Percentiles rank a stretch among this genome's conserved stretches.
phyloP scores from a whole-genome alignment of 2,888 invertebrate species.

The Dasysyrphus albostriatus region DNA sequence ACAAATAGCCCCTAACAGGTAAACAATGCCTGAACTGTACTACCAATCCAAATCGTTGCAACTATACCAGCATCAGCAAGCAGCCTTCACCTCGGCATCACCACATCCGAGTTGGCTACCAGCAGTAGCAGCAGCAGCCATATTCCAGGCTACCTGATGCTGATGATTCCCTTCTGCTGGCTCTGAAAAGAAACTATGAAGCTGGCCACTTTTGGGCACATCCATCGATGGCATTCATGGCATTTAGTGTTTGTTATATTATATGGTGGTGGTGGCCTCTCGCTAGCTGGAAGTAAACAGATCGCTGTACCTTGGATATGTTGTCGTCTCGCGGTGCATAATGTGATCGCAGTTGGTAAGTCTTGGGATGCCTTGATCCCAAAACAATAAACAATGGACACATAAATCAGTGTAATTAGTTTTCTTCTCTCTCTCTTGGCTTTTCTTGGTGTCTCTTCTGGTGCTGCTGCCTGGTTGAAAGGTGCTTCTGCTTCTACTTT shows the following conservation, averaged over 20 bases:
- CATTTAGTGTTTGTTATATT: slow-evolving; percentile 45
- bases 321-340: slow-evolving; percentile 69
- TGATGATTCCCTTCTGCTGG: slow-evolving; percentile 65
- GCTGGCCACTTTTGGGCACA: slow-evolving; percentile 74
- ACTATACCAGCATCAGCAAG: slow-evolving; percentile 14
- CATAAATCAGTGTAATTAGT: slow-evolving; percentile 98
- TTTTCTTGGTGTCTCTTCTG: slow-evolving; percentile 77
- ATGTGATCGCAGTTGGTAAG: slow-evolving; percentile 66
- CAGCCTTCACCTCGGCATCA: slow-evolving; percentile 56
- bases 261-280: slow-evolving; percentile 33
- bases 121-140: slow-evolving; percentile 28
- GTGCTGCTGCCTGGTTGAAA: slow-evolving; percentile 34
- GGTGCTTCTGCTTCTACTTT: slow-evolving; percentile 43
- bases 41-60: slow-evolving; percentile 66
- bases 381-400: slow-evolving; percentile 95
- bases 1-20: slow-evolving; percentile 38
- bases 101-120: slow-evolving; percentile 30
- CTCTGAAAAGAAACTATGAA: slow-evolving; percentile 51
- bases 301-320: slow-evolving; percentile 59
- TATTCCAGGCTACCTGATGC: slow-evolving; percentile 55
- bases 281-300: slow-evolving; percentile 26
- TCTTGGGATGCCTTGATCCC: slow-evolving; percentile 72
- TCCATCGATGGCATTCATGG: slow-evolving; percentile 75
- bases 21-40: slow-evolving; percentile 66
- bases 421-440: slow-evolving; percentile 83